Conservation (phyloP, 2,113 vertebrate genomes). For the Ceratotherium simum region DNA sequence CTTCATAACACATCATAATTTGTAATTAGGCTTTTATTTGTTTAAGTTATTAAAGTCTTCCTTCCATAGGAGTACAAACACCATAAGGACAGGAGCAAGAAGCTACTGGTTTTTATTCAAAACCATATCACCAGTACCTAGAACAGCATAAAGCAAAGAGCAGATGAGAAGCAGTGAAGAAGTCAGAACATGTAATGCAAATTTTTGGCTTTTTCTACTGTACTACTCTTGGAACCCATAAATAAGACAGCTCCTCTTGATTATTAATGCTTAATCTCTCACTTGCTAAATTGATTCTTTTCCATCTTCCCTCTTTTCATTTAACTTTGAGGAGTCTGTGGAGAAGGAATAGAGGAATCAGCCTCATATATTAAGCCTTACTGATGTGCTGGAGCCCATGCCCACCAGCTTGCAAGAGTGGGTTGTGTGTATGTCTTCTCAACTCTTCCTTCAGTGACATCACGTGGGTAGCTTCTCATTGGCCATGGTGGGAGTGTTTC, state of each 20-base stretch:
- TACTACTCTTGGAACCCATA: not conserved
- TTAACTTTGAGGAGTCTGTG: not conserved
- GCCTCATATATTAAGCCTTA: not conserved
- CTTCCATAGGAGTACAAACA: not conserved
- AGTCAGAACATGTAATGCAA: not conserved
- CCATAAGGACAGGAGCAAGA: not conserved
- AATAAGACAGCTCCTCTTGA: not conserved
- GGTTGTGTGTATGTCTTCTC: not conserved
- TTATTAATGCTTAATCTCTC: not conserved
- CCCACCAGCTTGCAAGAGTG: not conserved
- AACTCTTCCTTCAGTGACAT: not conserved
- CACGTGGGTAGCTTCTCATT: not conserved
- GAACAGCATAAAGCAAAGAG: not conserved
- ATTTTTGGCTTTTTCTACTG: not conserved
- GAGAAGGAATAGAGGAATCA: not conserved
- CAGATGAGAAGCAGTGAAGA: not conserved
- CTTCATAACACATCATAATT: not conserved
- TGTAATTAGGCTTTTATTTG: not conserved
- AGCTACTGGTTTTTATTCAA: not conserved
- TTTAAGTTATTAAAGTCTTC: not conserved
- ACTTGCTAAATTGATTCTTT: not conserved
- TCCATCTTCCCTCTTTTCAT: not conserved
- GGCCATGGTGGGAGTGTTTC: not conserved
- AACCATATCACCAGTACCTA: not conserved
- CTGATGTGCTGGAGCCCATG: accelerated